A percentile compares a stretch with the other conserved stretches of the same genome.
These are phyloP conservation scores for Arrhopalites spinosus DNA, from an alignment of 2,888 invertebrate species.

Conservation along the genomic window DNA sequence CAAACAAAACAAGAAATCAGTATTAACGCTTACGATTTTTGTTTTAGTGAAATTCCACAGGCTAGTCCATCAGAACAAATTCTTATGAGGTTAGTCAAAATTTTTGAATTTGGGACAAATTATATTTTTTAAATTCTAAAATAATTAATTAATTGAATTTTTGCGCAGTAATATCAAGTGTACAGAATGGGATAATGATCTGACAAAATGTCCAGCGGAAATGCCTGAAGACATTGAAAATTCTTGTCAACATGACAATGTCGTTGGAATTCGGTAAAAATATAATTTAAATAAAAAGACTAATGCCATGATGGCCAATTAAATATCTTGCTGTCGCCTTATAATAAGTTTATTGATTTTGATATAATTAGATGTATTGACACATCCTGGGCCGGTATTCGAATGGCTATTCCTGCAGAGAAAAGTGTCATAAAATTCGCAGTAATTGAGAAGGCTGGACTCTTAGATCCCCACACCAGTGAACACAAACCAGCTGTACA, in stretches of 20 bases:
- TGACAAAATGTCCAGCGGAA: constrained; percentile 85
- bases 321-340: no score
- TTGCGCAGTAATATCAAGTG: constrained; percentile 79
- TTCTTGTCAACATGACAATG: constrained; percentile 81
- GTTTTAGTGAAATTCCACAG: constrained; percentile 78
- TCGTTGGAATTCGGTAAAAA: constrained; percentile 74
- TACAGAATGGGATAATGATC: constrained; percentile 85
- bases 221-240: constrained; percentile 78
- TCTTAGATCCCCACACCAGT: constrained; percentile 70
- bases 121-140: not conserved
- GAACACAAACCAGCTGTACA: constrained; percentile 86
- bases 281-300: no score
- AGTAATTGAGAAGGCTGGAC: constrained; percentile 87
- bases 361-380: constrained; percentile 79
- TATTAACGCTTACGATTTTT: no score
- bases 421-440: constrained; percentile 84
- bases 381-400: constrained; percentile 91
- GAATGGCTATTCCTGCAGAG: constrained; percentile 86
- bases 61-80: constrained; percentile 78
- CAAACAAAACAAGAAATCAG: no score
- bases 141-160: not conserved
- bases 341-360: no score
- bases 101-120: not conserved
- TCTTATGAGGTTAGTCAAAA: constrained; percentile 65
- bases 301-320: no score